These are phyloP conservation scores for Trematomus bernacchii DNA, from an alignment of 2,797 vertebrate genomes.

Conservation along the genomic window DNA sequence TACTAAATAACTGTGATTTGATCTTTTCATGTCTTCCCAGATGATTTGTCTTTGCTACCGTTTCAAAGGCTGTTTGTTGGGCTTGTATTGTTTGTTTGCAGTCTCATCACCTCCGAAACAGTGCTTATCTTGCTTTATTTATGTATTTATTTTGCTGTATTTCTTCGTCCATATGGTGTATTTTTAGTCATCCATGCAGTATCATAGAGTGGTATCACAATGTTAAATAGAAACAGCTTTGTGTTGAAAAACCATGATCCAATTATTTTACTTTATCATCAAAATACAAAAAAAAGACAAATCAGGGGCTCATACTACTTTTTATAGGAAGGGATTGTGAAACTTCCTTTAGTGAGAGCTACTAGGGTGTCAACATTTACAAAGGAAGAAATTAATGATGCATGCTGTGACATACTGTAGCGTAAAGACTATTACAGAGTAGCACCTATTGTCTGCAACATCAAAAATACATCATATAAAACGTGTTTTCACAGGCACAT, in stretches of 20 bases:
- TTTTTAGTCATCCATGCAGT: neutral
- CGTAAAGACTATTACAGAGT: too few species aligned
- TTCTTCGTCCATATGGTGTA: slow-evolving; percentile 12
- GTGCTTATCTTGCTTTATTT: slow-evolving; percentile 33
- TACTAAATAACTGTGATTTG: slow-evolving; percentile 37
- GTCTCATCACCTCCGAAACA: slow-evolving; percentile 52
- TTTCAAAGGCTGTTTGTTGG: slow-evolving; percentile 44
- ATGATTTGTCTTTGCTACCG: slow-evolving; percentile 5
- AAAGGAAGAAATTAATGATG: neutral
- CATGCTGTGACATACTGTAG: neutral
- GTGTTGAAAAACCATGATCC: neutral
- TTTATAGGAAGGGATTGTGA: neutral
- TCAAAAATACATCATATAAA: neutral
- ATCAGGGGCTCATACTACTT: too few species aligned
- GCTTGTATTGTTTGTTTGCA: slow-evolving; percentile 39
- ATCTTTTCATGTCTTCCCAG: slow-evolving; percentile 31
- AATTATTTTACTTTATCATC: neutral
- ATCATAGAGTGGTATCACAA: neutral
- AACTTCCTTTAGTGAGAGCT: neutral
- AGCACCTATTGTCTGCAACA: neutral
- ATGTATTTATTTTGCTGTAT: slow-evolving; percentile 31
- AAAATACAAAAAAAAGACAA: neutral
- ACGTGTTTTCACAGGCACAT: neutral
- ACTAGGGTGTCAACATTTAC: too few species aligned
- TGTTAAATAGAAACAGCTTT: neutral